Conservation (phyloP, 2,888 invertebrate genomes). For the Dysmachus trigonus region DNA sequence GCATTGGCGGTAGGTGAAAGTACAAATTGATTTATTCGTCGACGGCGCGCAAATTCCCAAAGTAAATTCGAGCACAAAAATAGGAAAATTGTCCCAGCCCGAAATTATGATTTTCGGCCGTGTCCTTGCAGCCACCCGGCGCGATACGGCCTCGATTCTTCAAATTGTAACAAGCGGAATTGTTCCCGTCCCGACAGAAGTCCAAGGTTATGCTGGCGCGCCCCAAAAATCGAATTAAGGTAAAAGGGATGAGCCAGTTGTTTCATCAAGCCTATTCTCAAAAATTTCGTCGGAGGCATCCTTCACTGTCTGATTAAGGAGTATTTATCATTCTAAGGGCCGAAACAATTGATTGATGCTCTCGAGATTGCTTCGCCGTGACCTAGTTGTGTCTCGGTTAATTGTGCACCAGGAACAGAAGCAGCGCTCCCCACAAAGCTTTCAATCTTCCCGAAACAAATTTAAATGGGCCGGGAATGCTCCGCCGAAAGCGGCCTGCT, state of each 20-base stretch:
- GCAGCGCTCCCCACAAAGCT: not conserved
- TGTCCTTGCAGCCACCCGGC: not conserved
- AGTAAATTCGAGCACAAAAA: not conserved
- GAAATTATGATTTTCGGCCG: not conserved
- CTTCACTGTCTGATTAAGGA: conserved; percentile 36
- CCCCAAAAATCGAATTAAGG: not conserved
- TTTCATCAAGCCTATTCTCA: conserved; percentile 13
- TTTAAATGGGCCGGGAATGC: not conserved
- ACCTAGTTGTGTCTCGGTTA: conserved; percentile 32
- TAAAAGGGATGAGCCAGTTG: not conserved
- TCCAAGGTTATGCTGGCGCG: not conserved
- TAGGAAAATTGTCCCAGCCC: not conserved
- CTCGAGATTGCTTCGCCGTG: conserved; percentile 30
- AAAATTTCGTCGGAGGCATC: conserved; percentile 13
- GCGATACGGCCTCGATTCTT: not conserved
- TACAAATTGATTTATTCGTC: conserved; percentile 4
- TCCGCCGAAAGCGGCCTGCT: not conserved
- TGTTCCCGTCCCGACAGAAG: not conserved
- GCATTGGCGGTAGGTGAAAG: not conserved
- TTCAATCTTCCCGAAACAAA: not conserved
- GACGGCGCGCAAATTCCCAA: not conserved
- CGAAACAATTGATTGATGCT: conserved; percentile 34
- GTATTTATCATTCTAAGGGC: conserved; percentile 32
- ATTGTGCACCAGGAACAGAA: conserved; percentile 18
- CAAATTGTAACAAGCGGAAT: not conserved